Evolutionary conservation across 2,888 invertebrate genomes (phyloP).

Genomic region (Tuta absoluta): DNA sequence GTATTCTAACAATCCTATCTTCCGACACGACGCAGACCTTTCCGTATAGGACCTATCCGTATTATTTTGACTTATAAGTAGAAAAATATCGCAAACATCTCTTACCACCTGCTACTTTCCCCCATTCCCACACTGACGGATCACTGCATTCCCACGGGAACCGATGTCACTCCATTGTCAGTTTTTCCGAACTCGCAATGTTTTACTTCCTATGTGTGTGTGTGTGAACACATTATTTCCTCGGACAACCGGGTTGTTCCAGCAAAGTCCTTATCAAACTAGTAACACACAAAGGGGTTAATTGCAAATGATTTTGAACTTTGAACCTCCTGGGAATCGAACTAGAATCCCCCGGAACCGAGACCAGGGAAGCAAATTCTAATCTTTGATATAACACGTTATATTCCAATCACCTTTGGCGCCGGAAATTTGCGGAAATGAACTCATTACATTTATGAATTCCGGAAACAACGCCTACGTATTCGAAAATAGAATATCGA

Average conservation of each 20-base stretch:
- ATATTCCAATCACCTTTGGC: conserved; percentile 1
- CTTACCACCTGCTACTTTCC: neutral
- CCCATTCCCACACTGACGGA: conserved; percentile 40
- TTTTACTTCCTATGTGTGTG: neutral
- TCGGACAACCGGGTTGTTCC: no score
- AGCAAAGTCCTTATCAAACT: no score
- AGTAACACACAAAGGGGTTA: no score
- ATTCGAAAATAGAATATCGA: neutral
- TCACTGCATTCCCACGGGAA: conserved; percentile 48
- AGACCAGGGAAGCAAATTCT: neutral
- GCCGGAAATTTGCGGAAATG: neutral
- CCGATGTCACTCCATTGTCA: conserved; percentile 16
- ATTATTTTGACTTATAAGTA: no score
- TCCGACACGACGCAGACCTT: no score
- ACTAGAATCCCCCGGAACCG: no score
- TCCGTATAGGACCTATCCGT: no score
- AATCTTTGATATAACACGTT: neutral
- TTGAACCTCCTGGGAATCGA: no score
- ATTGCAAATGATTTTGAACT: no score
- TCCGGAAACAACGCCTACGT: neutral
- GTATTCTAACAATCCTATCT: no score
- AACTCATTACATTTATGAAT: neutral
- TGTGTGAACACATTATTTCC: conserved; percentile 10
- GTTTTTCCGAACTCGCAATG: conserved; percentile 7
- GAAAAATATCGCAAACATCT: neutral